Evolutionary conservation across 1,140 invertebrate species (phyloP), one percentile per base, ranked within the genome.

Genomic region (Anadara kagoshimensis): DNA sequence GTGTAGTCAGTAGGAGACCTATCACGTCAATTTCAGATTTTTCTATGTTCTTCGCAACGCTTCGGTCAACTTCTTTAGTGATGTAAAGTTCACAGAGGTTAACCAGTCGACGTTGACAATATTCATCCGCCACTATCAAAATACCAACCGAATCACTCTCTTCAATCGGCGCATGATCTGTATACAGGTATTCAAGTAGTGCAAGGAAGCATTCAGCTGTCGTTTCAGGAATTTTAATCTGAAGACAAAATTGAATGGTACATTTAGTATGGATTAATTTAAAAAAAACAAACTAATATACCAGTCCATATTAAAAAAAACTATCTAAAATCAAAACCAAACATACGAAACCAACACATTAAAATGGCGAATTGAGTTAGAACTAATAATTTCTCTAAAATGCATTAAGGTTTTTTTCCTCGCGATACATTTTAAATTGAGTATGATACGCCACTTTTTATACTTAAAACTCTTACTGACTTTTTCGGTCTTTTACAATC

Each of bases 11-110:
- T 4, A 87, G 66, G 0, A 87, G 72, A 16, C 83, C 84, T n/a
- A 87, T 83, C 24, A 87, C 83, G 56, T 87, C 86, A 62, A 87
- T 86, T 1, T 84, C 79, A 14, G 84, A 68, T 66, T 80, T 85
- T 63, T 86, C 81, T 44, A 87, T 87, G 24, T 77, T 75, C 73
- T 84, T 80, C 3, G 56, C 65, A 26, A 82, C 82, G 26, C 61
- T 75, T 58, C 75, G 75, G 24, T 87, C 86, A 0, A 87, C 84
- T 68, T 85, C 84, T 73, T 86, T 87, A 10, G 82, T 85, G 22
- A 86, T 83, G 65, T 87, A 86, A n/a, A 86, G 72, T 71, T 87
- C 86, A 77, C 85, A 86, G 53, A 87, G 66, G 63, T 83, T 85
- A 14, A 82, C 64, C 0, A 87, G 75, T 26, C 86, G 73, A n/a